phyloP scores from a whole-genome alignment of 2,888 invertebrate species.

The Hetaerina titia region DNA sequence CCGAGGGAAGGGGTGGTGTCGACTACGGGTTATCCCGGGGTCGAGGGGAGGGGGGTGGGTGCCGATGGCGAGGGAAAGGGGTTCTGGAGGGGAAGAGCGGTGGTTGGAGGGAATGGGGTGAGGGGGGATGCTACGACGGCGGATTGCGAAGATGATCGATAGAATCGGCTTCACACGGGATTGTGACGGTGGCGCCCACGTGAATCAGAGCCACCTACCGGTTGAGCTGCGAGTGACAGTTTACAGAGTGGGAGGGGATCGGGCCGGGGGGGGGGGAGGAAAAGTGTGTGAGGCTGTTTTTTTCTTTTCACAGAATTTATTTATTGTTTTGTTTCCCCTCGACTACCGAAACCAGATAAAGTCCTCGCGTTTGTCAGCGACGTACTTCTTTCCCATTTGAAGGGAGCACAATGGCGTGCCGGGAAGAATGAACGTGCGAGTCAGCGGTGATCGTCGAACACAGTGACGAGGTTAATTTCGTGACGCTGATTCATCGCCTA shows the following conservation, averaged over 20 bases:
- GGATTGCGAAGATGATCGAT: conserved; percentile 56
- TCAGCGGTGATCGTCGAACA: background rate
- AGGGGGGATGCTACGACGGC: background rate
- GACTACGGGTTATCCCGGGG: background rate
- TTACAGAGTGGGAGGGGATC: background rate
- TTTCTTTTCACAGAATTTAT: background rate
- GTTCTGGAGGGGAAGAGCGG: background rate
- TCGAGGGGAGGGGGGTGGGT: background rate
- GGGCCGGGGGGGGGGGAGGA: background rate
- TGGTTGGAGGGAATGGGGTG: background rate
- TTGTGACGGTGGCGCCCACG: conserved; percentile 66
- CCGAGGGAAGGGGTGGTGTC: background rate
- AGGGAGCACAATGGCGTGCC: conserved; percentile 12
- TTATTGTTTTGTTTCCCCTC: background rate
- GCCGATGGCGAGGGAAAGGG: background rate
- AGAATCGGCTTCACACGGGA: conserved; percentile 60
- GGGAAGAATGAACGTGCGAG: background rate
- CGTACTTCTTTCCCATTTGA: background rate
- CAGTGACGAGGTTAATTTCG: conserved; percentile 10
- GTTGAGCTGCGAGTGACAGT: conserved; percentile 57
- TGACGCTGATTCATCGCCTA: background rate
- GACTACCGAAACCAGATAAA: background rate
- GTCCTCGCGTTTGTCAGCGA: background rate
- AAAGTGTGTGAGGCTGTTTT: background rate
- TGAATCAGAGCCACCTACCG: conserved; percentile 56